Base-by-base conservation (phyloP, 2,113 vertebrate genomes). In the Aptenodytes patagonicus region DNA sequence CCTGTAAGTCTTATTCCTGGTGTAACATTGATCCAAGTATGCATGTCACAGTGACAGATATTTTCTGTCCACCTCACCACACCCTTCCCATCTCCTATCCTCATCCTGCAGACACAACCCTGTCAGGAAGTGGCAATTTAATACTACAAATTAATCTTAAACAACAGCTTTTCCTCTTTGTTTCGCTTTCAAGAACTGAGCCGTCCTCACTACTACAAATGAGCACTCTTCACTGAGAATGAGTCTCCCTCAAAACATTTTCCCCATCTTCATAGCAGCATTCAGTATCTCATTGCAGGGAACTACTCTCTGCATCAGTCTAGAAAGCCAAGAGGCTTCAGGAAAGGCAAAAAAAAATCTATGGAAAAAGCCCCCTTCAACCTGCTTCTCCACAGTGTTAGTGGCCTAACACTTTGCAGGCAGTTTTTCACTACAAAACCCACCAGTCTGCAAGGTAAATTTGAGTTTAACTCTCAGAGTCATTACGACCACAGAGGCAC, bases 211-310 rank as follows among this genome's bases (percentile, higher is more conserved):
- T 49, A 72, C 17, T 26, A 76, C 32, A 38, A 79, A 49, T 0
- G 0, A 60, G 18, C 3, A 15, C 24, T 25, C 81, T 25, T 32
- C 69, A 31, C 34, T 0, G 3, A 46, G 17, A 25, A 17, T 0
- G 1, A 47, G 21, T 8, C 32, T 75, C 58, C n/a, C 61, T 47
- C 51, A 68, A 24, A 70, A 81, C 3, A 1, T 36, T 18, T 42
- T 9, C 47, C 55, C 24, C 42, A 10, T 5, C 71, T 65, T 29
- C 52, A 14, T 1, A 65, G 38, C 46, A 85, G 26, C 54, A 65
- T 17, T 46, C 34, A 11, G 18, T 6, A 34, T 8, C 29, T 55
- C n/a, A 1, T 0, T 40, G 47, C 60, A 78, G 38, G 22, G 24
- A 89, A 12, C 9, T 13, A 24, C 17, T 24, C 47, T 44, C 89